phyloP scores from a whole-genome alignment of 2,797 vertebrate genomes.

The Lithobates sylvaticus region DNA sequence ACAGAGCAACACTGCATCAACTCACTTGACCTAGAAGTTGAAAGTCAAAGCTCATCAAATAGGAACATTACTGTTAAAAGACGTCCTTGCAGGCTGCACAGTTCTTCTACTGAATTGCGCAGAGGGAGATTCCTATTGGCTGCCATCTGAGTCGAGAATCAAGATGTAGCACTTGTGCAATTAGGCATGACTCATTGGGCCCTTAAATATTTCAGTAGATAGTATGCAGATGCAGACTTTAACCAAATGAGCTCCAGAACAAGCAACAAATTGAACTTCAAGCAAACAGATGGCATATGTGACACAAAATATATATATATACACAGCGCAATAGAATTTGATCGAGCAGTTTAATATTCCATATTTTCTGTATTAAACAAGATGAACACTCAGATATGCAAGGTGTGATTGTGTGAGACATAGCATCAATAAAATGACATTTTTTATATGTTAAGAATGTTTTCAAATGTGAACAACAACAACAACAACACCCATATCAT shows the following conservation, averaged over 20 bases:
- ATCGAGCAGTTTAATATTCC: constrained; percentile 32
- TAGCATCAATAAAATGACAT: constrained; percentile 21
- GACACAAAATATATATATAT: constrained; percentile 43
- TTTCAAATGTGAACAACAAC: neutral
- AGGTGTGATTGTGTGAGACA: neutral
- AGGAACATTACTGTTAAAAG: constrained; percentile 52
- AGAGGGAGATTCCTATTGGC: constrained; percentile 39
- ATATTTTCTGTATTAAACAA: constrained; percentile 37
- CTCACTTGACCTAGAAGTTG: constrained; percentile 71
- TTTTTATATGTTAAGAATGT: neutral
- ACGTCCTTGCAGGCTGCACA: constrained; percentile 65
- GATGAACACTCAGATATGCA: constrained; percentile 28
- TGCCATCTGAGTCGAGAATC: constrained; percentile 68
- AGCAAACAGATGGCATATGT: constrained; percentile 16
- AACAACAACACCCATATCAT: too few species aligned
- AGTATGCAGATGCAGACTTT: constrained; percentile 72
- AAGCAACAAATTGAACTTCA: constrained; percentile 5
- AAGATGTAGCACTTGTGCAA: constrained; percentile 66
- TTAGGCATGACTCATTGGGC: constrained; percentile 70
- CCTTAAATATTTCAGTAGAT: constrained; percentile 69
- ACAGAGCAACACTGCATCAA: constrained; percentile 68
- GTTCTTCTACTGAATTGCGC: constrained; percentile 58
- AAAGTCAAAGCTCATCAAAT: constrained; percentile 65
- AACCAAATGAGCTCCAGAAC: constrained; percentile 55
- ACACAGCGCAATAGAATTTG: constrained; percentile 30